These are phyloP conservation scores for Conger conger DNA, from an alignment of 2,113 vertebrate species.

Conservation along the genomic window DNA sequence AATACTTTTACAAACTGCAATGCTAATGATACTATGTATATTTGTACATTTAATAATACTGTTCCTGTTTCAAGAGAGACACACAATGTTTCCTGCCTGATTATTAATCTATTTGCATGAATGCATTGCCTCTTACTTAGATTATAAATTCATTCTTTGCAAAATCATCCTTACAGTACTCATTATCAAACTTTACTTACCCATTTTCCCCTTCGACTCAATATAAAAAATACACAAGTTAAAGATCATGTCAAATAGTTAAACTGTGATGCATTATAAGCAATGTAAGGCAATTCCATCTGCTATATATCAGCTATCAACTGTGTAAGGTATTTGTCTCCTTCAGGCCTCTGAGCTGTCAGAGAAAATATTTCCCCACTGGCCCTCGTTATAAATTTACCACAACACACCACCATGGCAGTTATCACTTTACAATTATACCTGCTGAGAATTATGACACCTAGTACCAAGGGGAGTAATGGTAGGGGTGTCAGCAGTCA, in stretches of 20 bases:
- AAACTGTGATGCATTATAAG: not conserved
- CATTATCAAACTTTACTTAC: not conserved
- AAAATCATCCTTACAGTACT: not conserved
- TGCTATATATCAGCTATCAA: not conserved
- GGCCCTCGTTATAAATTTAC: constrained; percentile 5
- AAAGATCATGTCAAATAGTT: not conserved
- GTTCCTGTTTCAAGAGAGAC: not conserved
- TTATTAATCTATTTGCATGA: not conserved
- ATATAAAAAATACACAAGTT: not conserved
- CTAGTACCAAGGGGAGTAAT: not conserved
- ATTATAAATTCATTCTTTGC: not conserved
- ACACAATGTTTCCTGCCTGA: not conserved
- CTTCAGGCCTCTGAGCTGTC: not conserved
- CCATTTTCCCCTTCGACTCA: not conserved
- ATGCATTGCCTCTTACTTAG: not conserved
- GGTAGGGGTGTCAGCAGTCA: constrained; percentile 7
- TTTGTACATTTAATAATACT: not conserved
- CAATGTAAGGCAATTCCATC: not conserved
- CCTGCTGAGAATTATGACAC: constrained; percentile 5
- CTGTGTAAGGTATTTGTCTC: not conserved
- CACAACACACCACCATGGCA: constrained; percentile 5
- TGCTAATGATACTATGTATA: not conserved
- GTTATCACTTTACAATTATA: not conserved
- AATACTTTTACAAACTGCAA: not conserved
- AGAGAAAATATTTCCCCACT: not conserved